phyloP scores from a whole-genome alignment of 2,888 invertebrate species.

The Chironomus riparius region DNA sequence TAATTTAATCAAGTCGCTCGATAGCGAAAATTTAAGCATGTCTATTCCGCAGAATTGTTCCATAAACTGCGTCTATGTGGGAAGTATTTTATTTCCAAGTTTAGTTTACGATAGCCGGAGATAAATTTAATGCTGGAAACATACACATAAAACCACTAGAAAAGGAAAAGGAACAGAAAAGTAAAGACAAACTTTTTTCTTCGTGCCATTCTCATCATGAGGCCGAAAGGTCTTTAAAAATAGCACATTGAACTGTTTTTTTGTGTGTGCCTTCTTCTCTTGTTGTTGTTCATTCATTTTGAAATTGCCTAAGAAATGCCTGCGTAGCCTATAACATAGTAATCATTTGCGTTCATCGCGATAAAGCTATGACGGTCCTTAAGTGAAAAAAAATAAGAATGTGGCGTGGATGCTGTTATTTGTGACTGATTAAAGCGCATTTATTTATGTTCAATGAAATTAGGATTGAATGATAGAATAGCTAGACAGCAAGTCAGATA shows the following conservation, averaged over 20 bases:
- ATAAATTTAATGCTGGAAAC: not conserved
- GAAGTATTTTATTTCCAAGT: not conserved
- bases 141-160: not conserved
- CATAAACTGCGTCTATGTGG: no score
- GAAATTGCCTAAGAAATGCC: not conserved
- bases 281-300: no score
- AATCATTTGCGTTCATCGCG: not conserved
- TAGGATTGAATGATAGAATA: no score
- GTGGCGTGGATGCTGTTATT: no score
- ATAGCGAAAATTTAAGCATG: no score
- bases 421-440: not conserved
- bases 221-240: not conserved
- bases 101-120: not conserved
- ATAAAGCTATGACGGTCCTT: not conserved
- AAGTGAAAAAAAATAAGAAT: not conserved
- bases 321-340: not conserved
- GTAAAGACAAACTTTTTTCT: not conserved
- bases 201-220: not conserved
- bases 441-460: not conserved
- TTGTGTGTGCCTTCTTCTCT: not conserved
- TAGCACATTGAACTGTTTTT: not conserved
- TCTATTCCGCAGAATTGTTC: no score
- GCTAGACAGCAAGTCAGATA: no score
- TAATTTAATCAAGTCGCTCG: no score
- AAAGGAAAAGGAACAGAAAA: not conserved